Base-by-base conservation (phyloP, 2,888 invertebrate genomes). In the Melikaiella ostensackeni region DNA sequence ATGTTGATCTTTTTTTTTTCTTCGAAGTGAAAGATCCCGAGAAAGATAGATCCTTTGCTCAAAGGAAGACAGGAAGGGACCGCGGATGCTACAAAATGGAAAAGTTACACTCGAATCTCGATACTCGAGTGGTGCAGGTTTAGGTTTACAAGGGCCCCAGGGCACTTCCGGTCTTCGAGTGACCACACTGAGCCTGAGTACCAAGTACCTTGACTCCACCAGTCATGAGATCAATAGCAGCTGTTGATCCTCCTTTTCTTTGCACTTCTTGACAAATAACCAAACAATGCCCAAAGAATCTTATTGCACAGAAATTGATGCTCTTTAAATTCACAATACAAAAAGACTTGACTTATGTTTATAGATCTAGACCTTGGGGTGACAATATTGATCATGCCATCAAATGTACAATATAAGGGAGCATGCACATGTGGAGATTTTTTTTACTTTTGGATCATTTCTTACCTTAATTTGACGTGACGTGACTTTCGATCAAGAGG, bases 111-210 rank as follows among this genome's bases (percentile, higher is more conserved):
- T 64, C 24, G 64, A 42, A 66, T 66, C 66, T 66, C 19, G 66
- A 66, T 66, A 66, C 46, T 66, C 24, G 42, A 66, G 66, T 66
- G 66, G 66, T 66, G 66, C 42, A 66, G 42, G 27, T 46, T 66
- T 66, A 46, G 42, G 27, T 46, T 66, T 66, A 66, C 66, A 46
- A 66, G 46, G 27, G 66, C 46, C 66, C 66, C 66, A 42, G 46
- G 66, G 66, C 66, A 66, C 30, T 66, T 66, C 66, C 66, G 66
- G 66, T 46, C 66, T 66, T 66, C 55, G 27, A 66, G 66, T 66
- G 66, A 66, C 66, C 66, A 66, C 66, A 66, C 27, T 19, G 46
- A 19, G 46, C 27, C 46, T 66, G 66, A 19, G 27, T 66, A 42
- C 66, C 16, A 27, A 66, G 42, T 66, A 66, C 46, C 66, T 66